Conservation (phyloP, 2,888 invertebrate species). For the Hydroisotoma schaefferi region DNA sequence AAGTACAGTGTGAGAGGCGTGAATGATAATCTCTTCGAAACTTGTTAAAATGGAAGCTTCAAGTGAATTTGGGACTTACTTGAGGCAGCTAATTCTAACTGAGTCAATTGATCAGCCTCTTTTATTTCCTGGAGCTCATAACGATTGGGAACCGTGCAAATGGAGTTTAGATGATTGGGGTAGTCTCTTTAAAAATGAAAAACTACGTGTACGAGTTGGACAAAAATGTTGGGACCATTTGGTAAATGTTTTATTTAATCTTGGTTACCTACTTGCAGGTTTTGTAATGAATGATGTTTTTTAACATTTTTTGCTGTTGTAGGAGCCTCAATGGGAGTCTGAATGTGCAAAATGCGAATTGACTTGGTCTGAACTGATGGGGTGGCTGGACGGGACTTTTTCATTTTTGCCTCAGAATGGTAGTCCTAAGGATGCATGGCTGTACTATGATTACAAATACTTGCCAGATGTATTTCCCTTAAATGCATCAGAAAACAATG, state of each 20-base stretch:
- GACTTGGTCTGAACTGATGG: slow-evolving; percentile 64
- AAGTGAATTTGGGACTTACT: slow-evolving; percentile 3
- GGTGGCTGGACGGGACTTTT: slow-evolving; percentile 49
- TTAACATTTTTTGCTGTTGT: slow-evolving; percentile 47
- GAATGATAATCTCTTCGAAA: too few species aligned
- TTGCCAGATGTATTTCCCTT: slow-evolving; percentile 60
- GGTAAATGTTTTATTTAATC: slow-evolving; percentile 8
- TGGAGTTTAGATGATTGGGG: slow-evolving; percentile 64
- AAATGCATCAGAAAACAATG: slow-evolving; percentile 53
- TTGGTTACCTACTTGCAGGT: not conserved
- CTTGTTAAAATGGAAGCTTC: slow-evolving; percentile 13
- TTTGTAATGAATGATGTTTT: not conserved
- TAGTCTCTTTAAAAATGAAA: slow-evolving; percentile 58
- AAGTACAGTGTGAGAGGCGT: too few species aligned
- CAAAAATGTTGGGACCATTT: slow-evolving; percentile 48
- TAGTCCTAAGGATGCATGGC: slow-evolving; percentile 59
- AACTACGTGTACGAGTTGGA: slow-evolving; percentile 60
- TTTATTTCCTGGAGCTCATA: slow-evolving; percentile 50
- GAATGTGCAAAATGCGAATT: slow-evolving; percentile 60
- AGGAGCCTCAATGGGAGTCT: slow-evolving; percentile 76
- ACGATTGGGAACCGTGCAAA: slow-evolving; percentile 59
- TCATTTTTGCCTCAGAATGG: slow-evolving; percentile 28
- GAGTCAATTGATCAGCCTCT: slow-evolving; percentile 37
- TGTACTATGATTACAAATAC: slow-evolving; percentile 83
- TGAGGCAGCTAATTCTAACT: slow-evolving; percentile 28